Conservation (phyloP, 2,797 vertebrate species). For the Peromyscus aztecus region DNA sequence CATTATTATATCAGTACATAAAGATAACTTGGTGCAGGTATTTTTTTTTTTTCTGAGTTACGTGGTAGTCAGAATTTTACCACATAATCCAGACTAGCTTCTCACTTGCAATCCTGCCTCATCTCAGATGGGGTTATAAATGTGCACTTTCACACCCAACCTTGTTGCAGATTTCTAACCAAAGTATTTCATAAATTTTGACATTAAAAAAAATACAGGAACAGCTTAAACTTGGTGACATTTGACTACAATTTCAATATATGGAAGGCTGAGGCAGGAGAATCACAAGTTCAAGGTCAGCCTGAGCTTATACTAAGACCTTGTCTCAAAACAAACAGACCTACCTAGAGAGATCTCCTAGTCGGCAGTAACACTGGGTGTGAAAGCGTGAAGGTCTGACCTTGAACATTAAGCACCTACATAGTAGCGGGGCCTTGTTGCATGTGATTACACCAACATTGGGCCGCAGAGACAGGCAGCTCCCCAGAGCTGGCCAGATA, state of each 20-base stretch:
- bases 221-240: not conserved
- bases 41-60: not conserved
- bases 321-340: not conserved
- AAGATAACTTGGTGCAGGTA: not conserved
- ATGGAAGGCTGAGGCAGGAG: not conserved
- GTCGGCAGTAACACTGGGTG: not conserved
- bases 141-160: not conserved
- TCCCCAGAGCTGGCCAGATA: not conserved
- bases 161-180: not conserved
- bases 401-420: not conserved
- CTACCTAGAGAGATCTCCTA: not conserved
- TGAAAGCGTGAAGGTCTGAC: not conserved
- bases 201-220: not conserved
- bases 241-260: not conserved
- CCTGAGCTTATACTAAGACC: not conserved
- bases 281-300: not conserved
- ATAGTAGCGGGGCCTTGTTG: not conserved
- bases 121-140: not conserved
- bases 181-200: not conserved
- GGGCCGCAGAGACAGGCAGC: not conserved
- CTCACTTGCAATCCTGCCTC: not conserved
- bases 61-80: not conserved
- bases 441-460: not conserved
- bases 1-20: not conserved
- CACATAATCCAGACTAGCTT: not conserved